These are phyloP conservation scores for Caprella mutica DNA, from an alignment of 2,888 invertebrate genomes.

Conservation along the genomic window DNA sequence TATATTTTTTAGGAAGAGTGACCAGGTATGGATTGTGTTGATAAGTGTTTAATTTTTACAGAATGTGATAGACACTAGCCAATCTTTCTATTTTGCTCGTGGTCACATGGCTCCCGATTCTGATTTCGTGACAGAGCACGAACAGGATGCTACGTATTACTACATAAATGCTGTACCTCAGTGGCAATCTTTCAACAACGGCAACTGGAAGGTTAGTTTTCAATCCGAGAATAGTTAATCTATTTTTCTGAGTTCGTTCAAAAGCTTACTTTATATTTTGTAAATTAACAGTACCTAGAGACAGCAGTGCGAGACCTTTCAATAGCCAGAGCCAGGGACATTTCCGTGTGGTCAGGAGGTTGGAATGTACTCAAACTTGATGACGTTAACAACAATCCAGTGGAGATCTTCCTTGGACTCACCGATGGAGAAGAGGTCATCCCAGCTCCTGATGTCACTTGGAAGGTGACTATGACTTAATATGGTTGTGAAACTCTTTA, in stretches of 20 bases:
- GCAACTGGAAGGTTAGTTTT: slow-evolving; percentile 36
- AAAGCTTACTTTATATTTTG: background rate
- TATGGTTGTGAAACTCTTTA: too few relatives aligned
- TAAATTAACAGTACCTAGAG: slow-evolving; percentile 13
- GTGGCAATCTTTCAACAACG: slow-evolving; percentile 37
- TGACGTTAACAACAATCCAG: slow-evolving; percentile 12
- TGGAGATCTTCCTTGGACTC: slow-evolving; percentile 13
- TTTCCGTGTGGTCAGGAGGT: slow-evolving; percentile 12
- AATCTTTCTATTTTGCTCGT: slow-evolving; percentile 14
- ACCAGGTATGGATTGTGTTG: too few relatives aligned
- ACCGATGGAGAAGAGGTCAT: slow-evolving; percentile 8
- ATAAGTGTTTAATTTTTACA: background rate
- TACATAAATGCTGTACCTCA: slow-evolving; percentile 37
- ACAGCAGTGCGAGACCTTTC: slow-evolving; percentile 12
- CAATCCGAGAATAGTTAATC: background rate
- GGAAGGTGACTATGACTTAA: slow-evolving; percentile 15
- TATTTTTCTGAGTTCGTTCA: background rate
- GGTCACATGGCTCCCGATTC: slow-evolving; percentile 37
- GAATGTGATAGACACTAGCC: background rate
- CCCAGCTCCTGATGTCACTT: slow-evolving; percentile 15
- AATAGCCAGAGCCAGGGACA: background rate
- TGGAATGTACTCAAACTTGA: slow-evolving; percentile 13
- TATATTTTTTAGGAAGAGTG: too few relatives aligned
- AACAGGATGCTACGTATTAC: slow-evolving; percentile 37
- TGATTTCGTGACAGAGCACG: slow-evolving; percentile 36